A percentile compares a stretch with the other conserved stretches of the same genome.
These are phyloP conservation scores for Oncopeltus fasciatus DNA, from an alignment of 1,140 invertebrate species.

Conservation along the genomic window DNA sequence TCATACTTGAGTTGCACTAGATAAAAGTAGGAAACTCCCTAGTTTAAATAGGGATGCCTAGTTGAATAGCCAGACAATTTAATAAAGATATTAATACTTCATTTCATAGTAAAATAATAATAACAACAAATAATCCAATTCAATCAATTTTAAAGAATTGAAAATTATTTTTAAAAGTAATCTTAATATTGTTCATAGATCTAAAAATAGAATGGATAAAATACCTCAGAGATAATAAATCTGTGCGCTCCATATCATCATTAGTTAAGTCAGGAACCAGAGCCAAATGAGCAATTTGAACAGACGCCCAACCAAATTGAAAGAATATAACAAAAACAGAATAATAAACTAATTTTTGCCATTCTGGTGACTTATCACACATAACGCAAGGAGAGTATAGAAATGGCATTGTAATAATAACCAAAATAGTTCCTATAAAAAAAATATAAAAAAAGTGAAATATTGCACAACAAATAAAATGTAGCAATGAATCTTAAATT, in stretches of 20 bases:
- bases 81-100: no score
- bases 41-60: no score
- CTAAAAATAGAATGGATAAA: constrained; percentile 3
- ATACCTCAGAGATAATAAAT: constrained; percentile 74
- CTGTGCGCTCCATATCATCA: constrained; percentile 62
- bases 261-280: constrained; percentile 58
- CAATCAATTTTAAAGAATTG: no score
- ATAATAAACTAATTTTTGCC: constrained; percentile 75
- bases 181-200: no score
- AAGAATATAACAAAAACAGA: constrained; percentile 80
- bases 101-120: no score
- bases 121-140: constrained; percentile 13
- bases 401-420: constrained; percentile 72
- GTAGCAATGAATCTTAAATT: no score
- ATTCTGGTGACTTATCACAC: constrained; percentile 46
- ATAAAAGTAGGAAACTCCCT: no score
- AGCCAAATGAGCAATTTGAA: constrained; percentile 88
- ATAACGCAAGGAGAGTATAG: constrained; percentile 70
- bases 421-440: constrained; percentile 54
- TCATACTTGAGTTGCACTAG: no score
- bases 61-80: no score
- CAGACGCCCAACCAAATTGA: constrained; percentile 91
- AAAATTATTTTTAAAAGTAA: no score
- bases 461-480: no score
- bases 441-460: no score